These are phyloP conservation scores for Drosophila putrida DNA, from an alignment of 2,888 invertebrate species.

Conservation along the genomic window DNA sequence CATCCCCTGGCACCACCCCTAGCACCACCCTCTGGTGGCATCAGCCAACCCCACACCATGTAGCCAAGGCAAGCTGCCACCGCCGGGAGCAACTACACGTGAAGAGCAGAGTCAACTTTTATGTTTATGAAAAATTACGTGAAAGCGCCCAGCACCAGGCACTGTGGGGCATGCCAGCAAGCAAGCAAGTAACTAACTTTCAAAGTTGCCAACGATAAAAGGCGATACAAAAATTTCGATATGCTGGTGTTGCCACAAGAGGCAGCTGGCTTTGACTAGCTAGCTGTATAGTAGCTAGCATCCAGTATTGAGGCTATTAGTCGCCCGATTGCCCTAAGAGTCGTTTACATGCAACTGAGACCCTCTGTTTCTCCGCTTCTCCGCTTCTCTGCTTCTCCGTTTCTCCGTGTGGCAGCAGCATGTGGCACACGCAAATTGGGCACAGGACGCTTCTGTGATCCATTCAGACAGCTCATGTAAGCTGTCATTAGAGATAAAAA, in stretches of 20 bases:
- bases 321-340: constrained; percentile 27
- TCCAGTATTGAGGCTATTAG: constrained; percentile 20
- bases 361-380: not conserved
- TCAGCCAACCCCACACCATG: not conserved
- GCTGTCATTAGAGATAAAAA: constrained; percentile 34
- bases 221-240: constrained; percentile 56
- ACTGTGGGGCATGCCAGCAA: constrained; percentile 22
- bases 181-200: constrained; percentile 65
- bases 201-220: constrained; percentile 71
- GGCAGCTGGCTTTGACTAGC: constrained; percentile 16
- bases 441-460: constrained; percentile 34
- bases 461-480: constrained; percentile 36
- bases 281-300: not conserved
- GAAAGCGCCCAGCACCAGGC: constrained; percentile 39
- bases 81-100: constrained; percentile 23
- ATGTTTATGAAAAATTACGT: constrained; percentile 80
- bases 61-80: not conserved
- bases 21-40: not conserved
- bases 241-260: constrained; percentile 24
- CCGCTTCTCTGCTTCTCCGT: not conserved
- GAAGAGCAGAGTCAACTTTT: constrained; percentile 63
- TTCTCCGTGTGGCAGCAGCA: constrained; percentile 14
- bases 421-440: constrained; percentile 11
- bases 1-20: constrained; percentile 11
- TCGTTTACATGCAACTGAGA: constrained; percentile 12